Conservation (phyloP, 2,797 vertebrate genomes). For the Clarias platycephalus region DNA sequence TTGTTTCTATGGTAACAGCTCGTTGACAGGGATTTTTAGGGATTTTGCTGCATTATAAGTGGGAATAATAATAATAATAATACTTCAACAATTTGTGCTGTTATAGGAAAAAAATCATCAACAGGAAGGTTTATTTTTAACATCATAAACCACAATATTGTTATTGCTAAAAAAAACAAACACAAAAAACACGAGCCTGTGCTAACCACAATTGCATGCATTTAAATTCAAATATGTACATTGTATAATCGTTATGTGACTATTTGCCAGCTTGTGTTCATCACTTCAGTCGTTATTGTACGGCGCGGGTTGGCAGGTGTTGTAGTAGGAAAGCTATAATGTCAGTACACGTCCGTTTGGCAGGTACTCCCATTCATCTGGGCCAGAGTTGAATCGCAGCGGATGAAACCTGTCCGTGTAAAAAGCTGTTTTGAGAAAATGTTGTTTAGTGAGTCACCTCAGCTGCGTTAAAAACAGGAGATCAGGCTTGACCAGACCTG, state of each 20-base stretch:
- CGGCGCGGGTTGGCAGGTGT: too few relatives aligned
- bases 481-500: slow-evolving; percentile 48
- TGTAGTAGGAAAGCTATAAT: not conserved
- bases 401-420: not conserved
- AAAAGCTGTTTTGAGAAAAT: not conserved
- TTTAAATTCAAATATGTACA: not conserved
- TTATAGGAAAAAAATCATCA: not conserved
- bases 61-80: not conserved
- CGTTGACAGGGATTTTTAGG: not conserved
- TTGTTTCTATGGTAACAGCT: not conserved
- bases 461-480: slow-evolving; percentile 51
- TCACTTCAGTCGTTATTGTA: not conserved
- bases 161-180: not conserved
- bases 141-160: not conserved
- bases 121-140: not conserved
- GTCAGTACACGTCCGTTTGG: not conserved
- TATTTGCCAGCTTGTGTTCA: too few relatives aligned
- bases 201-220: not conserved
- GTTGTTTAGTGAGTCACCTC: slow-evolving; percentile 34
- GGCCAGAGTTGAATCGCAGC: not conserved
- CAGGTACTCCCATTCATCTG: not conserved
- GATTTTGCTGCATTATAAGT: not conserved
- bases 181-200: not conserved
- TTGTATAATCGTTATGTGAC: not conserved
- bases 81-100: not conserved